Percentiles rank a stretch among this genome's conserved stretches.
Conservation (phyloP, 2,888 invertebrate genomes). For the Acanthopleura granulata region DNA sequence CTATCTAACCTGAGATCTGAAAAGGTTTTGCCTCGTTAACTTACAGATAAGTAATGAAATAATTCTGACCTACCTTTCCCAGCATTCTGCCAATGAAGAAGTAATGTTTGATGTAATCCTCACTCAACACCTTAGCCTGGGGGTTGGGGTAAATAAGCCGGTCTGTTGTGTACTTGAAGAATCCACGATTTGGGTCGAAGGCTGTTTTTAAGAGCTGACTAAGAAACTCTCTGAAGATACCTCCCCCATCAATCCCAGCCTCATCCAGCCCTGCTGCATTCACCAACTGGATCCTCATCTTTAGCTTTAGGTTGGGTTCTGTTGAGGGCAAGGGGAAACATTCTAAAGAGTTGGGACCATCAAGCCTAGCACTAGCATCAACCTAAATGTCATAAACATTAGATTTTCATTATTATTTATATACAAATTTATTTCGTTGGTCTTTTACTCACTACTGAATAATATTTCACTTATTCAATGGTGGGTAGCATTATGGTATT, state of each 20-base stretch:
- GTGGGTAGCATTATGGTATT: too few species aligned
- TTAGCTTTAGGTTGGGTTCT: slow-evolving; percentile 89
- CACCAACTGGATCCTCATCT: slow-evolving; percentile 89
- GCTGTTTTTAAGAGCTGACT: slow-evolving; percentile 92
- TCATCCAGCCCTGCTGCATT: slow-evolving; percentile 93
- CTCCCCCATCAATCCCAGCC: slow-evolving; percentile 97
- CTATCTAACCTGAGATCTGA: too few species aligned
- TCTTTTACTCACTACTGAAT: too few species aligned
- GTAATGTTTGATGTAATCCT: slow-evolving; percentile 90
- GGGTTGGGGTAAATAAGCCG: slow-evolving; percentile 97
- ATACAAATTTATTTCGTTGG: too few species aligned
- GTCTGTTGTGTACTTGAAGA: slow-evolving; percentile 89
- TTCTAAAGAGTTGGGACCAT: too few species aligned
- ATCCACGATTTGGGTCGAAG: slow-evolving; percentile 96
- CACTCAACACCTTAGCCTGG: slow-evolving; percentile 83
- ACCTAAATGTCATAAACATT: too few species aligned
- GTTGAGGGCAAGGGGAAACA: slow-evolving; percentile 25
- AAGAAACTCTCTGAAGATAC: slow-evolving; percentile 94
- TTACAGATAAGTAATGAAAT: too few species aligned
- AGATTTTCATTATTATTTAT: not conserved
- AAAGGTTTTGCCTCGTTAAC: too few species aligned
- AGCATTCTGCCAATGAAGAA: slow-evolving; percentile 94
- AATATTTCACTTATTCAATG: too few species aligned
- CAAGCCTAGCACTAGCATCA: too few species aligned
- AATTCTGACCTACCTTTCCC: slow-evolving; percentile 79